A percentile compares a stretch with the other conserved stretches of the same genome.
Conservation (phyloP, 2,797 vertebrate genomes). For the Australoheros facetus region DNA sequence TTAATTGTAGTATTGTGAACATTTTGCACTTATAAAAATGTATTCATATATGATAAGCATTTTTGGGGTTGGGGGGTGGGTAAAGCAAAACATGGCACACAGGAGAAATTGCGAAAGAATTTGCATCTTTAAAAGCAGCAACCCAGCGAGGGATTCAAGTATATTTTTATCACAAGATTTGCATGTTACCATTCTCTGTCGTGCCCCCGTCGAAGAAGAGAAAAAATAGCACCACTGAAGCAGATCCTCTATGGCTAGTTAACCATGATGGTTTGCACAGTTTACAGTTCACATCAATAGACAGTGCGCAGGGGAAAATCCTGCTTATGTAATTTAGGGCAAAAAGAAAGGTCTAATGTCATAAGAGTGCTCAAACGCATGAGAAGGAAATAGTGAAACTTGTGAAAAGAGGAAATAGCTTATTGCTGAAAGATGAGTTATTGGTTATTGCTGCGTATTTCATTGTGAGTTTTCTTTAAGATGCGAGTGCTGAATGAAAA, state of each 20-base stretch:
- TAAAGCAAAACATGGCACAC: neutral
- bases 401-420: constrained; percentile 49
- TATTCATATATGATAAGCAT: neutral
- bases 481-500: neutral
- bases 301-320: constrained; percentile 57
- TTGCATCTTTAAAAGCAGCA: constrained; percentile 64
- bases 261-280: constrained; percentile 51
- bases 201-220: constrained; percentile 22
- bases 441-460: constrained; percentile 7
- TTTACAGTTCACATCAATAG: constrained; percentile 52
- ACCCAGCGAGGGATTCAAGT: constrained; percentile 12
- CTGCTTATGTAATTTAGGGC: constrained; percentile 57
- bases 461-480: neutral
- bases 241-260: constrained; percentile 56
- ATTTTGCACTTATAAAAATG: neutral
- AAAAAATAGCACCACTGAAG: constrained; percentile 34
- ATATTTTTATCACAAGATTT: constrained; percentile 67
- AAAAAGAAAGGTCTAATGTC: constrained; percentile 36
- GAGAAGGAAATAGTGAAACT: constrained; percentile 52
- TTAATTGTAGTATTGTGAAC: neutral
- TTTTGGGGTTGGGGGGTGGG: neutral
- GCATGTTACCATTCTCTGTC: constrained; percentile 43
- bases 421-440: neutral
- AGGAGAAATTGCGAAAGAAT: constrained; percentile 26
- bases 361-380: constrained; percentile 31